These are phyloP conservation scores for Paratilapia polleni DNA, from an alignment of 2,113 vertebrate genomes.

Conservation along the genomic window DNA sequence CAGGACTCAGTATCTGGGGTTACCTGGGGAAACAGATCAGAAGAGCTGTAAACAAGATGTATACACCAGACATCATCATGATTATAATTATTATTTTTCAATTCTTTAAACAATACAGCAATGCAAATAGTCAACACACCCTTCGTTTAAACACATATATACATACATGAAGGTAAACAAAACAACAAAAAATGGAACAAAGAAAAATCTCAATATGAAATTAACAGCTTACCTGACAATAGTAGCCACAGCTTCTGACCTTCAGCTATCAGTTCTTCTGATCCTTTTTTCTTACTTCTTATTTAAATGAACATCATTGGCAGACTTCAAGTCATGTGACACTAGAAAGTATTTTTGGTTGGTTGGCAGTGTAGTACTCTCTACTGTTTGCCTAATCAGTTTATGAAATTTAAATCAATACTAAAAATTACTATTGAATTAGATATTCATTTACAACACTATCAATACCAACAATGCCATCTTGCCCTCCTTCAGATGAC, in stretches of 20 bases:
- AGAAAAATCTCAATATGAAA: neutral
- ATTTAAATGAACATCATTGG: too few relatives aligned
- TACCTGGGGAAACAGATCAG: neutral
- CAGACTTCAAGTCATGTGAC: too few relatives aligned
- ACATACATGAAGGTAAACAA: too few relatives aligned
- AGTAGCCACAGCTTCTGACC: neutral
- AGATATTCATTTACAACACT: neutral
- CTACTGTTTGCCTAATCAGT: neutral
- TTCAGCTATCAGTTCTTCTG: neutral
- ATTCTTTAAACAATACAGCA: neutral
- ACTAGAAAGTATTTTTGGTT: too few relatives aligned
- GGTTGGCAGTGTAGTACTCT: neutral
- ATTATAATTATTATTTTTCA: neutral
- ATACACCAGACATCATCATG: neutral
- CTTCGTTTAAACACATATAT: neutral
- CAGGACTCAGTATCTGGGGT: neutral
- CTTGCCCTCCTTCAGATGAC: neutral
- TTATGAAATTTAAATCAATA: neutral
- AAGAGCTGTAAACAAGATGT: neutral
- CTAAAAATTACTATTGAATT: neutral
- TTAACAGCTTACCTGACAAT: neutral
- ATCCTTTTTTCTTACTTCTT: neutral
- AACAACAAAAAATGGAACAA: neutral
- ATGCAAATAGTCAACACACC: neutral
- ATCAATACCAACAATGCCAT: neutral